Evolutionary conservation across 2,888 invertebrate genomes (phyloP).

Genomic region (Rhyacophila evoluta): DNA sequence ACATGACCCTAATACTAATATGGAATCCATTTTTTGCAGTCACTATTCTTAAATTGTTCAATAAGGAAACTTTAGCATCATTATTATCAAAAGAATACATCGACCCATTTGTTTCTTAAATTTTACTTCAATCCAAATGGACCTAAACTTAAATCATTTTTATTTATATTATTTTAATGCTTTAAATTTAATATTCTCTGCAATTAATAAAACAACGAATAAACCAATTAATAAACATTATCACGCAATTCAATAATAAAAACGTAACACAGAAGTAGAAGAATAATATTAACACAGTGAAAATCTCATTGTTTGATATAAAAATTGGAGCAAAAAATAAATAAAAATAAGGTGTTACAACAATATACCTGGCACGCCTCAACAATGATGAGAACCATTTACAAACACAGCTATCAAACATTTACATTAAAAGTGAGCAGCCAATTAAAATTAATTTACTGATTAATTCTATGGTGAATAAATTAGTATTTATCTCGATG

Average conservation of each 20-base stretch:
- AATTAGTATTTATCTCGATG: neutral
- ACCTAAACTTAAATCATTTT: no score
- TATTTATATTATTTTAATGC: no score
- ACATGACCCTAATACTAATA: no score
- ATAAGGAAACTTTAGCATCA: no score
- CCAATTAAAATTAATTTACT: neutral
- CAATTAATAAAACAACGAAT: neutral
- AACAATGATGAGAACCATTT: neutral
- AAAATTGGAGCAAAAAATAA: neutral
- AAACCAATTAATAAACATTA: neutral
- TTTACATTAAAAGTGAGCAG: neutral
- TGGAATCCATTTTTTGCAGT: no score
- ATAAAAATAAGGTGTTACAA: no score
- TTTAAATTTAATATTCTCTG: neutral
- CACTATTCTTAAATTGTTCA: no score
- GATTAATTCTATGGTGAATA: neutral
- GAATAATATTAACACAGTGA: neutral
- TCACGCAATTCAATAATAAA: neutral
- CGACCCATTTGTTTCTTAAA: no score
- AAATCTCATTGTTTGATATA: neutral
- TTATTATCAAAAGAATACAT: no score
- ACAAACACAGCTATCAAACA: neutral
- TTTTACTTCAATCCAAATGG: no score
- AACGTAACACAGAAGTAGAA: neutral
- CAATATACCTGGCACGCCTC: neutral